Conservation (phyloP, 2,888 invertebrate genomes). For the Mythimna vitellina region DNA sequence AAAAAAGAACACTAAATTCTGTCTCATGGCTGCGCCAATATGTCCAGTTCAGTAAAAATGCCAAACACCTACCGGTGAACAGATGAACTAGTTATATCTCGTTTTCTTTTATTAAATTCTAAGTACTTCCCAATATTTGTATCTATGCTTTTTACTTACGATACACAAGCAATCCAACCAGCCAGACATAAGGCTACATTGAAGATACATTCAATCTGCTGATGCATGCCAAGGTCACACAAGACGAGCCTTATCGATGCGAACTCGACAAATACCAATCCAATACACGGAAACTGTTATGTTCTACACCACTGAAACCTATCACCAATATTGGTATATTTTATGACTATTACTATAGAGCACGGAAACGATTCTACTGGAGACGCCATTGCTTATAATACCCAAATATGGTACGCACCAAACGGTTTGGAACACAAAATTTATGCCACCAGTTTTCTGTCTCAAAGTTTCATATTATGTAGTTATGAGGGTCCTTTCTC, state of each 20-base stretch:
- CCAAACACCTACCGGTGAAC: too few relatives aligned
- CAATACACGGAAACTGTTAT: constrained; percentile 37
- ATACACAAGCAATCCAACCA: background rate
- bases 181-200: background rate
- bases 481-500: too few relatives aligned
- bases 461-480: too few relatives aligned
- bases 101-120: background rate
- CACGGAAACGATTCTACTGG: background rate
- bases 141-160: background rate
- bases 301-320: constrained; percentile 20
- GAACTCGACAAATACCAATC: constrained; percentile 15
- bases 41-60: too few relatives aligned
- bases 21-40: too few relatives aligned
- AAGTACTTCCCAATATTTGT: background rate
- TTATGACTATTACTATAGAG: constrained; percentile 27
- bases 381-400: background rate
- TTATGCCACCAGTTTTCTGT: too few relatives aligned
- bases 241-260: constrained; percentile 6
- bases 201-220: constrained; percentile 16
- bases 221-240: constrained; percentile 12
- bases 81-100: too few relatives aligned
- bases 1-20: too few relatives aligned
- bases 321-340: constrained; percentile 46
- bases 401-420: too few relatives aligned
- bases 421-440: too few relatives aligned